Evolutionary conservation across 2,888 invertebrate genomes (phyloP).

Genomic region (Trichogramma dendrolimi): DNA sequence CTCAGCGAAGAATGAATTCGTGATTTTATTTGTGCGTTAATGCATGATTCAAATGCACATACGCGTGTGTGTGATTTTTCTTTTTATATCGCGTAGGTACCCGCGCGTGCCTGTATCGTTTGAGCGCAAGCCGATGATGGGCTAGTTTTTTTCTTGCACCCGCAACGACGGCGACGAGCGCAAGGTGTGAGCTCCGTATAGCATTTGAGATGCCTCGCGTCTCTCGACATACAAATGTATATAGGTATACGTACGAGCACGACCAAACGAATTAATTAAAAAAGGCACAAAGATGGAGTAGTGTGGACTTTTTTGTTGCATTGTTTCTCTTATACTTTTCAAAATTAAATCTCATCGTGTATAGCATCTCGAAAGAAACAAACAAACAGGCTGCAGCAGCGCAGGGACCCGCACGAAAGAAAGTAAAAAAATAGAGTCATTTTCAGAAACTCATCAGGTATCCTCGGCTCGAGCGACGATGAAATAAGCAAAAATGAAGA

Average conservation of each 20-base stretch:
- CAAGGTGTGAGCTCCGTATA: not conserved
- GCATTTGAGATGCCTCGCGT: not conserved
- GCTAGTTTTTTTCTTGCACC: not conserved
- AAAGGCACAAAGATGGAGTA: no score
- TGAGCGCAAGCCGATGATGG: not conserved
- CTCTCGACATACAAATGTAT: no score
- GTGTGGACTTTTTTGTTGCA: not conserved
- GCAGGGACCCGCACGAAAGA: not conserved
- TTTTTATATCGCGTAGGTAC: not conserved
- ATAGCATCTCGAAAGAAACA: no score
- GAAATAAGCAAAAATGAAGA: conserved; percentile 3
- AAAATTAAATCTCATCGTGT: no score
- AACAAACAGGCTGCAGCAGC: no score
- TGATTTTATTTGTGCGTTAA: not conserved
- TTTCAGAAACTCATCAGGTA: no score
- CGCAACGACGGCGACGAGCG: no score
- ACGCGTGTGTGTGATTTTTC: not conserved
- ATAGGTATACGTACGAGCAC: no score
- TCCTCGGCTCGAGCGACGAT: not conserved
- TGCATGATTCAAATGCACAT: conserved; percentile 4
- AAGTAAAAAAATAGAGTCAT: not conserved
- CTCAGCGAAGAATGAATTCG: conserved; percentile 22
- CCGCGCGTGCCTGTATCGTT: not conserved
- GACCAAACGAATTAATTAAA: no score
- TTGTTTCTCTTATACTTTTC: not conserved